phyloP scores from a whole-genome alignment of 2,797 vertebrate species.

The Kryptolebias ocellatus region DNA sequence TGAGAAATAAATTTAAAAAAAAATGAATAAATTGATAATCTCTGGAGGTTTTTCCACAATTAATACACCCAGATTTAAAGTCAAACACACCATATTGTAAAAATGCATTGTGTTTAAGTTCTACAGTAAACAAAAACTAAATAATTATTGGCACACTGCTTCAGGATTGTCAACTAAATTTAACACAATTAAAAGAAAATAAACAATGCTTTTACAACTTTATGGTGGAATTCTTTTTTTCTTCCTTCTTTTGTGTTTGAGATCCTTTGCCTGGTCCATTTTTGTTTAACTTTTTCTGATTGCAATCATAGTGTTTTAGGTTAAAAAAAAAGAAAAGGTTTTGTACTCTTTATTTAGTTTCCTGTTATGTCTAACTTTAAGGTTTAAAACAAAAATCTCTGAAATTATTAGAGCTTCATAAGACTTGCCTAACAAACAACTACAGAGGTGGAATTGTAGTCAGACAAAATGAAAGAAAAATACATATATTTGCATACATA shows the following conservation, averaged over 20 bases:
- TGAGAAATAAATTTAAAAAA: slow-evolving; percentile 21
- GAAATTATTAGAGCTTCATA: too few relatives aligned
- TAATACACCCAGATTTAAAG: slow-evolving; percentile 8
- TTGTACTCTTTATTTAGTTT: too few relatives aligned
- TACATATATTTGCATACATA: slow-evolving; percentile 20
- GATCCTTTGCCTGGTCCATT: background rate
- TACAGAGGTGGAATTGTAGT: slow-evolving; percentile 18
- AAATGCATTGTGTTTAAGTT: background rate
- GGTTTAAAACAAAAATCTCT: too few relatives aligned
- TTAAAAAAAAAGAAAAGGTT: too few relatives aligned
- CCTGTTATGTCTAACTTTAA: too few relatives aligned
- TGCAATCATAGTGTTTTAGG: background rate
- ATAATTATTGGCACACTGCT: background rate
- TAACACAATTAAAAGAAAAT: too few relatives aligned
- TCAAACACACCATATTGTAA: background rate
- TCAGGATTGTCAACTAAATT: too few relatives aligned
- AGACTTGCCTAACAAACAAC: too few relatives aligned
- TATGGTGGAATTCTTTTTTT: background rate
- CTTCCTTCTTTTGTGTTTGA: background rate
- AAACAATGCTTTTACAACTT: background rate
- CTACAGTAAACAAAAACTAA: background rate
- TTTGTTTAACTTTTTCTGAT: background rate
- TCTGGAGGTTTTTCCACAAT: slow-evolving; percentile 61
- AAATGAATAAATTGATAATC: slow-evolving; percentile 19
- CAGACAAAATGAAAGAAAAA: slow-evolving; percentile 9